A percentile compares a stretch with the other conserved stretches of the same genome.
phyloP scores from a whole-genome alignment of 2,888 invertebrate genomes.

The Eristalis intricaria region DNA sequence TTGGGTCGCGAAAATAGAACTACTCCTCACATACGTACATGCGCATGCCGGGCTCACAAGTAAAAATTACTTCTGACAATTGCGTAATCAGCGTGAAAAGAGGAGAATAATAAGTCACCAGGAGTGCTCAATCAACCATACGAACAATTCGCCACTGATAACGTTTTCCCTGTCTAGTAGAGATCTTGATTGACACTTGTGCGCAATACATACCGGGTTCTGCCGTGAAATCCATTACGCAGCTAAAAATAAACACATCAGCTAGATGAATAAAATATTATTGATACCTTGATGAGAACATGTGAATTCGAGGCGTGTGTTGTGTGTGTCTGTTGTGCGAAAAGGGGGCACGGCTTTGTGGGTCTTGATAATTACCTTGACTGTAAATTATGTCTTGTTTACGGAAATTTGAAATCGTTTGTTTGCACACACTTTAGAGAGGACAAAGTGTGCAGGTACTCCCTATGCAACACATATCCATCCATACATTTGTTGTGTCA shows the following conservation, averaged over 20 bases:
- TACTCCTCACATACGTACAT: neutral
- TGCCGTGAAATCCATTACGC: neutral
- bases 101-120: neutral
- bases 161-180: neutral
- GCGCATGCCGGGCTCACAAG: neutral
- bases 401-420: neutral
- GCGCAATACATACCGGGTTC: neutral
- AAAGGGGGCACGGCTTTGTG: neutral
- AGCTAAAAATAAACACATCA: neutral
- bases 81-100: slow-evolving; percentile 44
- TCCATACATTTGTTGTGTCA: neutral
- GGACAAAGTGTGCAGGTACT: neutral
- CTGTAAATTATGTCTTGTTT: neutral
- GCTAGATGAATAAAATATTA: neutral
- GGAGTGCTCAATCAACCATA: slow-evolving; percentile 1
- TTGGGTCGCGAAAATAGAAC: slow-evolving; percentile 13
- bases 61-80: neutral
- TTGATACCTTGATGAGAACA: neutral
- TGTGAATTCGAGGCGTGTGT: neutral
- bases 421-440: neutral
- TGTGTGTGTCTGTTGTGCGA: neutral
- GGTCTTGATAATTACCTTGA: neutral
- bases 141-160: slow-evolving; percentile 4
- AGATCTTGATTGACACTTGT: slow-evolving; percentile 9
- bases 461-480: neutral